phyloP scores from a whole-genome alignment of 2,797 vertebrate species.

The Alcedo atthis region DNA sequence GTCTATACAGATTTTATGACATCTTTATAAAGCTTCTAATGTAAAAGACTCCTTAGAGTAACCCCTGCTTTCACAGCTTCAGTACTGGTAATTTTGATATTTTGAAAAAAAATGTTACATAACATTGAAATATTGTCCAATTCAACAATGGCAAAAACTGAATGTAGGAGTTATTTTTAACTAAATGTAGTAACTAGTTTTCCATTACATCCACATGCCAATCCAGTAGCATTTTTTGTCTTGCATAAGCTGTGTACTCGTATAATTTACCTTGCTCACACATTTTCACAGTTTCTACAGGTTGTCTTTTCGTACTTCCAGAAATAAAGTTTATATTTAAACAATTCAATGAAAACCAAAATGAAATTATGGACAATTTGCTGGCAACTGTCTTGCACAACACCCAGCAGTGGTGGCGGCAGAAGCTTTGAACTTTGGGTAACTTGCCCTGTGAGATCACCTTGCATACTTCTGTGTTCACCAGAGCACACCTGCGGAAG shows the following conservation, averaged over 20 bases:
- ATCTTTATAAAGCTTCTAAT: slow-evolving; percentile 60
- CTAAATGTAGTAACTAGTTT: neutral
- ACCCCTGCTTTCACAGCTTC: slow-evolving; percentile 35
- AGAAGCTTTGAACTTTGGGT: neutral
- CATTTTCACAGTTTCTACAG: neutral
- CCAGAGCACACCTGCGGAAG: neutral
- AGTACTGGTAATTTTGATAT: neutral
- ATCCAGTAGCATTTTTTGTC: neutral
- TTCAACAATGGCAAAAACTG: neutral
- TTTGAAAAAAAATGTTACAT: neutral
- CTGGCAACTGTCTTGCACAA: neutral
- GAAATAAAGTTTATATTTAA: neutral
- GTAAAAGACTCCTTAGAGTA: slow-evolving; percentile 19
- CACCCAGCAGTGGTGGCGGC: accelerated
- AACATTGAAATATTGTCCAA: neutral
- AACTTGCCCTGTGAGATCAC: neutral
- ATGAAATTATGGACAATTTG: neutral
- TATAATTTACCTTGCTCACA: neutral
- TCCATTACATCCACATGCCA: neutral
- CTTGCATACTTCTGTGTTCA: neutral
- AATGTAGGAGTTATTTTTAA: neutral
- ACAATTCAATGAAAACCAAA: neutral
- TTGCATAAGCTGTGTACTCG: neutral
- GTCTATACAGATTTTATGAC: slow-evolving; percentile 35
- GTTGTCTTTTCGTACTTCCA: neutral